phyloP scores from a whole-genome alignment of 2,888 invertebrate genomes.

The Panopea generosa region DNA sequence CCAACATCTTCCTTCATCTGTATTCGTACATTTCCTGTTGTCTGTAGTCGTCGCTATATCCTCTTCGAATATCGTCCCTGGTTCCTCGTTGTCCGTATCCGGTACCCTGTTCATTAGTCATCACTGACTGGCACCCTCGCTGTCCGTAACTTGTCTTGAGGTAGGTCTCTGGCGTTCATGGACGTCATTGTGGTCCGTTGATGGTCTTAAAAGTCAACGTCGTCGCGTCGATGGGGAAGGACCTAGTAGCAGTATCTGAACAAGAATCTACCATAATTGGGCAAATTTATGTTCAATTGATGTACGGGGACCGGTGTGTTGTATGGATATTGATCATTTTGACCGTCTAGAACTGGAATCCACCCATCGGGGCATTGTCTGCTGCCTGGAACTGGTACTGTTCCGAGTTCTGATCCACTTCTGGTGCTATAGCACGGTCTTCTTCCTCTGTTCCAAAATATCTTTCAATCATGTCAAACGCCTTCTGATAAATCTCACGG shows the following conservation, averaged over 20 bases:
- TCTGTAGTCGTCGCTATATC: too few species aligned
- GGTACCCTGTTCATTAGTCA: too few species aligned
- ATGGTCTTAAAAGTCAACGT: constrained; percentile 12
- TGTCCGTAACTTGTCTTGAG: too few species aligned
- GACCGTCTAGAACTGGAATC: constrained; percentile 75
- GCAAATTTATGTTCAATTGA: constrained; percentile 14
- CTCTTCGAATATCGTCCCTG: too few species aligned
- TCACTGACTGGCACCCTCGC: too few species aligned
- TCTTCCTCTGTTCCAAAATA: constrained; percentile 94
- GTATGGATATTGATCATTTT: constrained; percentile 10
- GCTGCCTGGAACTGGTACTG: constrained; percentile 78
- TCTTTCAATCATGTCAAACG: constrained; percentile 98
- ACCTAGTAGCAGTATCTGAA: constrained; percentile 27
- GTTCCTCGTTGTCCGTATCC: too few species aligned
- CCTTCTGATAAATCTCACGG: constrained; percentile 98
- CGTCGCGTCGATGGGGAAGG: constrained; percentile 54
- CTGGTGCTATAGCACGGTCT: constrained; percentile 90
- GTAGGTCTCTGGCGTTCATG: neutral
- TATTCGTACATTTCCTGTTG: too few species aligned
- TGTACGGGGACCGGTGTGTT: constrained; percentile 10
- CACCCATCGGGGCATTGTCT: constrained; percentile 75
- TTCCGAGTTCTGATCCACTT: constrained; percentile 87
- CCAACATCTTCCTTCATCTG: too few species aligned
- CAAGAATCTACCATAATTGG: neutral
- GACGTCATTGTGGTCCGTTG: neutral